These are phyloP conservation scores for Pangasius mekongensis DNA, from an alignment of 2,797 vertebrate species.

Conservation along the genomic window DNA sequence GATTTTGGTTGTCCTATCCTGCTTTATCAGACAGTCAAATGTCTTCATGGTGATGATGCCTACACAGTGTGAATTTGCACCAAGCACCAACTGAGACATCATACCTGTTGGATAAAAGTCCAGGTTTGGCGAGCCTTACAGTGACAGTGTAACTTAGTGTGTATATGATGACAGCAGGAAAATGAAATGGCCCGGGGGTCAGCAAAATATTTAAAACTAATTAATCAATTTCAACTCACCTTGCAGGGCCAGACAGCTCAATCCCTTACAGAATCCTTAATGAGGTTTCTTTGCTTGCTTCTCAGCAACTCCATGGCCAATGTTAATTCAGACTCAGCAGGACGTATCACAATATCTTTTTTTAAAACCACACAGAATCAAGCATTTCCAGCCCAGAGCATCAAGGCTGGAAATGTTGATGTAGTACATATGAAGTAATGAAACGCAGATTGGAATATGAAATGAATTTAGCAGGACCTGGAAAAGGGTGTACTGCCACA, in stretches of 20 bases:
- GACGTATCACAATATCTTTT: neutral
- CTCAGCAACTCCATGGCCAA: neutral
- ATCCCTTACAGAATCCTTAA: constrained; percentile 3
- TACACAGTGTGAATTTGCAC: neutral
- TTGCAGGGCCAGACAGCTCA: constrained; percentile 5
- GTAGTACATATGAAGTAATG: neutral
- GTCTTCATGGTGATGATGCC: neutral
- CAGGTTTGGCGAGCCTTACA: neutral
- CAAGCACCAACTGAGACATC: neutral
- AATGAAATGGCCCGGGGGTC: neutral
- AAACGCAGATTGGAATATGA: constrained; percentile 10
- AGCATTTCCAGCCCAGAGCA: neutral
- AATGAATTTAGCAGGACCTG: constrained; percentile 45
- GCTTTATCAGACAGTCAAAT: neutral
- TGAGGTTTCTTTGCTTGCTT: neutral
- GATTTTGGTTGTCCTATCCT: neutral
- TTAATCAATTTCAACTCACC: constrained; percentile 6
- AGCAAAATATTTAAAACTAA: constrained; percentile 17
- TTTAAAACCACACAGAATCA: neutral
- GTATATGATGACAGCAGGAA: neutral
- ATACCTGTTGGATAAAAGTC: neutral
- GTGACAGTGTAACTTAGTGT: neutral
- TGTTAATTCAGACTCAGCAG: neutral
- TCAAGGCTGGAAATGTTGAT: neutral
- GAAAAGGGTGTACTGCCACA: neutral